Evolutionary conservation across 2,888 invertebrate genomes (phyloP), one percentile per base, ranked within the genome.

Genomic region (Odontomyia ornata): DNA sequence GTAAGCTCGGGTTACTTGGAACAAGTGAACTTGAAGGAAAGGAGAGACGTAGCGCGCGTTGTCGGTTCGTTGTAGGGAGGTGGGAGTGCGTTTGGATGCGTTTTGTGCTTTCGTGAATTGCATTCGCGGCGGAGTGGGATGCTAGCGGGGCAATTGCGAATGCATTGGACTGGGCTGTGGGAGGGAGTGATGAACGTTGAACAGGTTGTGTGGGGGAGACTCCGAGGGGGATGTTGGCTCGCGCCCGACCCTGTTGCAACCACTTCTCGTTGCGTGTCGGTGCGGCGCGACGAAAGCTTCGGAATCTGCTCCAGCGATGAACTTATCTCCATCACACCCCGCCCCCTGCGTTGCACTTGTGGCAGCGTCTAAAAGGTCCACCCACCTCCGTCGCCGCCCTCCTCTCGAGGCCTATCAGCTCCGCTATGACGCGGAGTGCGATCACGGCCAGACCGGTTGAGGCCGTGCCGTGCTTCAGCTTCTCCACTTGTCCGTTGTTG

Each of bases 161-260:
- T 27, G 36, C 25, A 62, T 9, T 65, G n/a, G 18, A 43, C 15
- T 62, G 36, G 65, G 7, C 5, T 30, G 30, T 13, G 23, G 13
- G 7, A 52, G 52, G 52, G 18, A 18, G 60, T 7, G 25, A 60
- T 4, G 60, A 5, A 23, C 15, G 23, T 60, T 21, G 60, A 25
- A 13, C 23, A 25, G 18, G 1, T 60, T 21, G 25, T 60, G 9
- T 11, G 60, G 11, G 60, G 56, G 56, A 18, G 56, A n/a, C 56
- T 11, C 7, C 43, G 43, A 56, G 18, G n/a, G 18, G 60, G 25
- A 18, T 23, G 0, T 5, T 18, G 52, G 52, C 52, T 52, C 23
- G 23, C 60, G 25, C 25, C 2, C 65, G 65, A 65, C 65, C 36
- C 65, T 65, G 65, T 65, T 65, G 65, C 65, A 65, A 30, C 36